phyloP scores from a whole-genome alignment of 2,113 vertebrate genomes.

The Dascyllus trimaculatus region DNA sequence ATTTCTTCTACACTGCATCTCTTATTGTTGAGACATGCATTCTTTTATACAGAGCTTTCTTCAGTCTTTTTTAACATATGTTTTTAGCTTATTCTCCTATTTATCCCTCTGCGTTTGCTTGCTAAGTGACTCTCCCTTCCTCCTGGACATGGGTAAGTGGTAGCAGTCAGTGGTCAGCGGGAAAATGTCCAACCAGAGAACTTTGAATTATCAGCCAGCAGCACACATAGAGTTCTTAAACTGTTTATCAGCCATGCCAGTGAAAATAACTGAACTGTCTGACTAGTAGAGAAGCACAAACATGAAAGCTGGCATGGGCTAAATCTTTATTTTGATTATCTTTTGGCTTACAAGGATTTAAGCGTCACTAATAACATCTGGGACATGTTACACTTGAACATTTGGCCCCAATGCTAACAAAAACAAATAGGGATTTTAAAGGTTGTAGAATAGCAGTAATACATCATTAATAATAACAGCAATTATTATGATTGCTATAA shows the following conservation, averaged over 20 bases:
- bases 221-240: constrained; percentile 5
- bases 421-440: neutral
- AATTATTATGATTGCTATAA: too few species aligned
- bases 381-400: neutral
- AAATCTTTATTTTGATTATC: constrained; percentile 10
- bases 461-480: too few species aligned
- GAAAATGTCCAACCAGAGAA: constrained; percentile 26
- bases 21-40: too few species aligned
- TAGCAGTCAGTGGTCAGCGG: constrained; percentile 16
- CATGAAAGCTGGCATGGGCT: neutral
- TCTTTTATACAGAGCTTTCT: neutral
- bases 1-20: too few species aligned
- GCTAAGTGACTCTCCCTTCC: constrained; percentile 1
- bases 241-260: constrained; percentile 30
- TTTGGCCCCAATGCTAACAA: neutral
- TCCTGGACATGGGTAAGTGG: neutral
- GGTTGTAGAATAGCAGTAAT: too few species aligned
- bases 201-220: constrained; percentile 43
- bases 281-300: constrained; percentile 19
- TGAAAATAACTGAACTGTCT: constrained; percentile 7
- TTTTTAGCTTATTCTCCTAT: neutral
- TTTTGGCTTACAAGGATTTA: neutral
- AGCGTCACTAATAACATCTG: neutral
- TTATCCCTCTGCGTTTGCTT: constrained; percentile 21
- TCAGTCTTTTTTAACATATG: too few species aligned